Conservation (phyloP, 1,140 invertebrate species). For the Leptinotarsa undecemlineata region DNA sequence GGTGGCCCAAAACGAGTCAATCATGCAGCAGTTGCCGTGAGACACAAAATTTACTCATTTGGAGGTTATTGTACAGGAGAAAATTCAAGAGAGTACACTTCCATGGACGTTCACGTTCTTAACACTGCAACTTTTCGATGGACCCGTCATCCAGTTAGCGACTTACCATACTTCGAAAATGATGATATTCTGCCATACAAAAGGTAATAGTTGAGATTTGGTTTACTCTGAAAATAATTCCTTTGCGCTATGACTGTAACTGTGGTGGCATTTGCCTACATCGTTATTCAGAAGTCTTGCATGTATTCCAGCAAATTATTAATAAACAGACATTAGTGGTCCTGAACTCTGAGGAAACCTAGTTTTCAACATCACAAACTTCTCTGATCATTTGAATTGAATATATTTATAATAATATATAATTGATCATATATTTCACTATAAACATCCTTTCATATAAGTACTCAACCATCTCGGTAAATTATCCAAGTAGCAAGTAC, state of each 20-base stretch:
- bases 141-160: constrained; percentile 58
- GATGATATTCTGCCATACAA: constrained; percentile 54
- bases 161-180: constrained; percentile 53
- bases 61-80: constrained; percentile 86
- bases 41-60: constrained; percentile 84
- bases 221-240: too few species aligned
- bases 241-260: too few species aligned
- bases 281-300: too few species aligned
- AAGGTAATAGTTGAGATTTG: constrained; percentile 30
- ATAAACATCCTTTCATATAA: too few species aligned
- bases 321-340: neutral
- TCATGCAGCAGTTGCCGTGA: constrained; percentile 86
- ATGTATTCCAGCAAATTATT: neutral
- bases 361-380: too few species aligned
- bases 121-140: constrained; percentile 73
- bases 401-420: too few species aligned
- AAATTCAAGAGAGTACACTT: constrained; percentile 68
- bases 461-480: too few species aligned
- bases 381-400: too few species aligned
- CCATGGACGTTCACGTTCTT: constrained; percentile 88
- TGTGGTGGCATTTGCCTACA: too few species aligned
- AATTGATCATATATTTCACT: too few species aligned
- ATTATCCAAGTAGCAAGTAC: too few species aligned
- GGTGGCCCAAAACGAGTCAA: constrained; percentile 83
- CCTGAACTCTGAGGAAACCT: too few species aligned